Evolutionary conservation across 2,797 vertebrate genomes (phyloP).

Genomic region (Parambassis ranga): DNA sequence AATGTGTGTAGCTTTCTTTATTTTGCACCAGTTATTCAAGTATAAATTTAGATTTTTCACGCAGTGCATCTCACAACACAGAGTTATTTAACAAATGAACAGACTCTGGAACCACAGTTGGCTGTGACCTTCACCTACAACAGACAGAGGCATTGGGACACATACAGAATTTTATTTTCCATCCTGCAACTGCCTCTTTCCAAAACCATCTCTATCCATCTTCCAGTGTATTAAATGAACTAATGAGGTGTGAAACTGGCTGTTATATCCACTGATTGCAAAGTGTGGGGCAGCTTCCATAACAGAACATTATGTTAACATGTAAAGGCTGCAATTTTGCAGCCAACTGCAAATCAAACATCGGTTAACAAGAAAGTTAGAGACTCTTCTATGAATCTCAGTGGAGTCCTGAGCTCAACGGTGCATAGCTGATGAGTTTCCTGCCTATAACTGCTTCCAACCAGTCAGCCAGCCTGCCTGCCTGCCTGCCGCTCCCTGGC

Average conservation of each 20-base stretch:
- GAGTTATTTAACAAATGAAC: neutral
- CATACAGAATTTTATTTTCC: neutral
- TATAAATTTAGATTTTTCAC: too few relatives aligned
- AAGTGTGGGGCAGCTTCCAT: slow-evolving; percentile 22
- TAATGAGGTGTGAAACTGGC: slow-evolving; percentile 67
- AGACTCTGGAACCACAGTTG: neutral
- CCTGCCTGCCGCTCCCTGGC: slow-evolving; percentile 67
- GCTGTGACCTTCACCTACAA: slow-evolving; percentile 27
- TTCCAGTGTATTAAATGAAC: slow-evolving; percentile 58
- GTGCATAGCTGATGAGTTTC: slow-evolving; percentile 70
- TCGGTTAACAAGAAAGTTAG: slow-evolving; percentile 59
- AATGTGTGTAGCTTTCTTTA: too few relatives aligned
- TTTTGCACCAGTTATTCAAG: too few relatives aligned
- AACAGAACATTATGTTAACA: slow-evolving; percentile 48
- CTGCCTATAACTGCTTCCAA: slow-evolving; percentile 62
- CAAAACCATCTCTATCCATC: slow-evolving; percentile 47
- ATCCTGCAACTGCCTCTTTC: neutral
- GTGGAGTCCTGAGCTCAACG: slow-evolving; percentile 50
- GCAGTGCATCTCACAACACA: too few relatives aligned
- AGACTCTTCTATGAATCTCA: slow-evolving; percentile 49
- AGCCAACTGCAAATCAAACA: slow-evolving; percentile 68
- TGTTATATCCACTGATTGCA: slow-evolving; percentile 62
- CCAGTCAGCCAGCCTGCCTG: slow-evolving; percentile 65
- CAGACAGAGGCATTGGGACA: neutral
- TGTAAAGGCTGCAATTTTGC: slow-evolving; percentile 49